Evolutionary conservation across 2,888 invertebrate genomes (phyloP), one percentile per base, ranked within the genome.

Genomic region (Drosophila aldrichi): DNA sequence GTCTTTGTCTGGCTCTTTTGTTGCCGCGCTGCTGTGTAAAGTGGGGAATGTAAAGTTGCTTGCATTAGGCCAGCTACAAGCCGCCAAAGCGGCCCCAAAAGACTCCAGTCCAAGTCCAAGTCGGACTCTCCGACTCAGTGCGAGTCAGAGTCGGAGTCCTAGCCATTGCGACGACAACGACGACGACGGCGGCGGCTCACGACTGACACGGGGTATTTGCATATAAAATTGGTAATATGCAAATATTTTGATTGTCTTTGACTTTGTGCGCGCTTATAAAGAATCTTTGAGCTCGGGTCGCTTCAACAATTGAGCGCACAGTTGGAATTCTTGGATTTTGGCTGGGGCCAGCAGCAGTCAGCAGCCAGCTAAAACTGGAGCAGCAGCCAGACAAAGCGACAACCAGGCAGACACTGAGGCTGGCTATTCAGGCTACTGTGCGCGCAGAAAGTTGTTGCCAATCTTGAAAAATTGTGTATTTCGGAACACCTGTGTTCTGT

Each of bases 191-290:
- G 84, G 70, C 79, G 79, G 73, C 87, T 84, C 84, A 84, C 84
- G 87, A 84, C 84, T 84, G 87, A 85, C 88, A 88, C 74, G 75
- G 76, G 81, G 67, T 81, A 91, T 91, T 91, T 90, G 89, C 91
- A 91, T 92, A 91, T 88, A 88, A 91, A 91, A 89, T 91, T 88
- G 90, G 79, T 83, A 90, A 92, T 91, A 92, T 92, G 91, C 91
- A 91, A 92, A 92, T 92, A 92, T 91, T 92, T 92, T 92, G 91
- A 92, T 92, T 92, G 91, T 91, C 91, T 91, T 91, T 89, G 91
- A 90, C 85, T 90, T 88, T 88, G 88, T 82, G 85, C 85, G 85
- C 88, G 88, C 86, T 86, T 88, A 86, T 88, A 86, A 86, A 86
- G 86, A 86, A 86, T 86, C 88, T 86, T 83, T 82, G 62, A 48